Evolutionary conservation across 2,888 invertebrate species (phyloP).

Genomic region (Hyalella azteca): DNA sequence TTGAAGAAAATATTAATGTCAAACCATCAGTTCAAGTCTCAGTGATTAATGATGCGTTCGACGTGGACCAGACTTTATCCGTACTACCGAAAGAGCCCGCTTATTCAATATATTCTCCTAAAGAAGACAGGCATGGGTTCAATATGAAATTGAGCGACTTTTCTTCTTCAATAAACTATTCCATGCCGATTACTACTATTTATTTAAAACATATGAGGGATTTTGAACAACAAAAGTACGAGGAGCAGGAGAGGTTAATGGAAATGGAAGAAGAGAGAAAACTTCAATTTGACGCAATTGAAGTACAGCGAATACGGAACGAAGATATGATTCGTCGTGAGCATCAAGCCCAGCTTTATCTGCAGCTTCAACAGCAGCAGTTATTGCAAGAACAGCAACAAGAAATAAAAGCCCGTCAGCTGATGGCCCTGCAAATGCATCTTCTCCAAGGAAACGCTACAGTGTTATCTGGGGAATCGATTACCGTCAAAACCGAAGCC

Average conservation of each 20-base stretch:
- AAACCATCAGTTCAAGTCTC: no score
- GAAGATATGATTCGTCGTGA: neutral
- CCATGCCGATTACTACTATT: constrained; percentile 53
- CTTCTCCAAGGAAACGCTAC: neutral
- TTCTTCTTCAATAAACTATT: constrained; percentile 46
- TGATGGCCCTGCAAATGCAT: neutral
- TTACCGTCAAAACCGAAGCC: neutral
- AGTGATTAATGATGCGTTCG: neutral
- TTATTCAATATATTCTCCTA: neutral
- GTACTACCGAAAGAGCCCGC: neutral
- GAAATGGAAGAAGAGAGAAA: neutral
- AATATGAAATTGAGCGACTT: constrained; percentile 40
- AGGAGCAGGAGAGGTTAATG: neutral
- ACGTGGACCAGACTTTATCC: neutral
- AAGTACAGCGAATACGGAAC: neutral
- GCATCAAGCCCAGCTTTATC: neutral
- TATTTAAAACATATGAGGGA: constrained; percentile 52
- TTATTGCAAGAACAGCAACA: neutral
- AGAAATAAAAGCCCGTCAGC: neutral
- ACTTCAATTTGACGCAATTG: neutral
- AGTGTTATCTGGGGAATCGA: neutral
- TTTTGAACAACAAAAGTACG: constrained; percentile 11
- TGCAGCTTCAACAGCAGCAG: neutral
- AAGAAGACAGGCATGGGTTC: constrained; percentile 23
- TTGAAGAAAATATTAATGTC: no score